Evolutionary conservation across 1,140 invertebrate species (phyloP).

Genomic region (Arion vulgaris): DNA sequence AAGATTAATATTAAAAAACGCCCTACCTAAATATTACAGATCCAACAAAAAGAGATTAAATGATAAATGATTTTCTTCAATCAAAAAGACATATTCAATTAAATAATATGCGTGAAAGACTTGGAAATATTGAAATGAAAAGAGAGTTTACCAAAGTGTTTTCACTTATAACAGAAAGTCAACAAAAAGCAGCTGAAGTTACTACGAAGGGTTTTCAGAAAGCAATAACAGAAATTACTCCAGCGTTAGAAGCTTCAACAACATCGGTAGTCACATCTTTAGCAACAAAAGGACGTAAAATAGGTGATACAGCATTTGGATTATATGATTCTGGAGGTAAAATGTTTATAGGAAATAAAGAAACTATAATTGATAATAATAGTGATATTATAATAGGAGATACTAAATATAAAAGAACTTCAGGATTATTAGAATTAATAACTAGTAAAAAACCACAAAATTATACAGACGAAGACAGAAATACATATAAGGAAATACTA

Average conservation of each 20-base stretch:
- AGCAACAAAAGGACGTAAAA: neutral
- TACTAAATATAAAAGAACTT: no score
- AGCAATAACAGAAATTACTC: neutral
- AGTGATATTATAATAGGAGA: constrained; percentile 4
- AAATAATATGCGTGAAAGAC: constrained; percentile 9
- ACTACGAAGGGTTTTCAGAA: neutral
- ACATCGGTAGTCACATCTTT: neutral
- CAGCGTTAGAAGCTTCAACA: neutral
- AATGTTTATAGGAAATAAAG: no score
- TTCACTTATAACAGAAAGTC: neutral
- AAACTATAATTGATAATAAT: constrained; percentile 1
- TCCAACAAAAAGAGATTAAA: neutral
- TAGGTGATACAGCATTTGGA: no score
- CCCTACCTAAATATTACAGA: neutral
- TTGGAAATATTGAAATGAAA: constrained; percentile 5
- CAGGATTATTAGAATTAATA: no score
- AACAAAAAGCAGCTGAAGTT: neutral
- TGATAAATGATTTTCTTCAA: neutral
- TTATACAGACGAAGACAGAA: no score
- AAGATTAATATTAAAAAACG: neutral
- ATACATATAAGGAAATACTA: no score
- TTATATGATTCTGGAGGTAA: no score
- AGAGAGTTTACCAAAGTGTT: neutral
- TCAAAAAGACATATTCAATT: constrained; percentile 10
- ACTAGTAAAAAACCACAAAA: no score